These are phyloP conservation scores for Ectropis crepuscularia DNA, from an alignment of 2,888 invertebrate species.

Conservation along the genomic window DNA sequence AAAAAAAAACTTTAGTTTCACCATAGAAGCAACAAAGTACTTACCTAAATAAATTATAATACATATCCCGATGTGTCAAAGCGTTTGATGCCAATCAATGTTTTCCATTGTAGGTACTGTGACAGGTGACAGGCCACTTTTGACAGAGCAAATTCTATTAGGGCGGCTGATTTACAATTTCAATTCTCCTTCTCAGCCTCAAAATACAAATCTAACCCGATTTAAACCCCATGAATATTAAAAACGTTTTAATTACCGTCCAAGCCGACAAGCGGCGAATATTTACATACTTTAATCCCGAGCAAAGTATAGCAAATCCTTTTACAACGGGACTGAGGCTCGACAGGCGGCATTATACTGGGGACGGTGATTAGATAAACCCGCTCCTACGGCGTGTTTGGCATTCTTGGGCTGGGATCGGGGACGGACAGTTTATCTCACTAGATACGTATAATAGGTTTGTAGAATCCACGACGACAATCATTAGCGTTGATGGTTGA, in stretches of 20 bases:
- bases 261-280: conserved; percentile 10
- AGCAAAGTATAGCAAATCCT: conserved; percentile 22
- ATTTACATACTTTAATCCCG: conserved; percentile 14
- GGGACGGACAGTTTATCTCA: not conserved
- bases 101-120: no score
- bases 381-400: conserved; percentile 13
- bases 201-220: conserved; percentile 1
- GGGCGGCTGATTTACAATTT: no score
- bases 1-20: no score
- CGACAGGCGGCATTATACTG: conserved; percentile 21
- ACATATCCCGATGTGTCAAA: no score
- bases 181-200: not conserved
- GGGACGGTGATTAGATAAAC: conserved; percentile 27
- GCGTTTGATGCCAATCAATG: no score
- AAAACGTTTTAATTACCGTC: conserved; percentile 15
- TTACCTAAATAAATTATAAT: no score
- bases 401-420: conserved; percentile 5
- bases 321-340: conserved; percentile 21
- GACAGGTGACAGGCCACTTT: no score
- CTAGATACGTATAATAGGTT: not conserved
- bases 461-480: not conserved
- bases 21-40: no score
- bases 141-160: no score
- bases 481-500: not conserved
- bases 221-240: conserved; percentile 13